phyloP scores from a whole-genome alignment of 2,113 vertebrate genomes.

The Zootoca vivipara region DNA sequence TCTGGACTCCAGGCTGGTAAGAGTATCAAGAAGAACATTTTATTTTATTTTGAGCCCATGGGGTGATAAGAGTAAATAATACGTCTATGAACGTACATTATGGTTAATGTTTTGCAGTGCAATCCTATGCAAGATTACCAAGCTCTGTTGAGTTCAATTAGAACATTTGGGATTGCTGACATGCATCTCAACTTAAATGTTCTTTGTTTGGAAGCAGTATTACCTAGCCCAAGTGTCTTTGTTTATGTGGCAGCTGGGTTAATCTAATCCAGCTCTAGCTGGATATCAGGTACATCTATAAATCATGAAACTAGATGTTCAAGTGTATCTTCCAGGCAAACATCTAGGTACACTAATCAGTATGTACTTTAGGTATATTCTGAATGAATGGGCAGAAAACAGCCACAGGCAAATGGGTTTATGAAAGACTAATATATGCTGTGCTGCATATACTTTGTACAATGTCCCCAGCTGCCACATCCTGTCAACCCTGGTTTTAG shows the following conservation, averaged over 20 bases:
- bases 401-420: rapidly evolving
- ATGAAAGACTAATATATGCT: not conserved
- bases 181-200: not conserved
- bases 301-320: not conserved
- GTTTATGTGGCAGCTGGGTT: not conserved
- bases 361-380: not conserved
- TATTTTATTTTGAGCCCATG: not conserved
- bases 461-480: too few relatives aligned
- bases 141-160: not conserved
- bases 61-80: not conserved
- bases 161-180: not conserved
- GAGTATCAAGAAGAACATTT: not conserved
- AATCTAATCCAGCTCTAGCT: not conserved
- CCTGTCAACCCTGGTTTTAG: not conserved
- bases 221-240: not conserved
- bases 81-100: not conserved
- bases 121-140: not conserved
- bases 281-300: not conserved
- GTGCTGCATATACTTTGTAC: not conserved
- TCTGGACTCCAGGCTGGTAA: not conserved
- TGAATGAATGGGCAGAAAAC: not conserved
- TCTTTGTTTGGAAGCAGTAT: not conserved
- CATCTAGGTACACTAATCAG: not conserved
- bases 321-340: not conserved
- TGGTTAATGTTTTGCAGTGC: not conserved